phyloP scores from a whole-genome alignment of 23 tunicate species.

The Trididemnum miniatum region DNA sequence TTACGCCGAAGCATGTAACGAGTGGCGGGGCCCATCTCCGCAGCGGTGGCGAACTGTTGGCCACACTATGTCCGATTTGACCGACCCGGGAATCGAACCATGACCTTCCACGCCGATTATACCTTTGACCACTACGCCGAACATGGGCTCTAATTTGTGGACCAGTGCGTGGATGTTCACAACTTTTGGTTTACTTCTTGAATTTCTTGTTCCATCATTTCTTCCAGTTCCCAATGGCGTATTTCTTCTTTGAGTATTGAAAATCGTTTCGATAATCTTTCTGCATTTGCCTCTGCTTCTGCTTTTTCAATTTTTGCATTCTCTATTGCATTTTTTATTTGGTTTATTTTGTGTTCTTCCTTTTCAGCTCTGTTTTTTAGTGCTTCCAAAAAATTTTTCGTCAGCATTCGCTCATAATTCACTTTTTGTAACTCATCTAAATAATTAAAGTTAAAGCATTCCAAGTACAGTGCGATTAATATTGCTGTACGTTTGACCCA shows the following conservation, averaged over 20 bases:
- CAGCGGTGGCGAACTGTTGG: too few relatives aligned
- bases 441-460: too few relatives aligned
- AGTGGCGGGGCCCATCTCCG: too few relatives aligned
- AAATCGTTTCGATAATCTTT: slow-evolving; percentile 50
- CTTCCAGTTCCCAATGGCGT: slow-evolving; percentile 50
- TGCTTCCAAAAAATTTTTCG: slow-evolving; percentile 31
- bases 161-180: too few relatives aligned
- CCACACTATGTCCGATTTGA: too few relatives aligned
- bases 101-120: too few relatives aligned
- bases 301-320: slow-evolving; percentile 24
- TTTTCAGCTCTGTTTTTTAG: slow-evolving; percentile 21
- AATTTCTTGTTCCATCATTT: slow-evolving; percentile 33
- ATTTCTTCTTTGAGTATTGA: slow-evolving; percentile 55
- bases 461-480: too few relatives aligned
- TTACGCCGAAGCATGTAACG: too few relatives aligned
- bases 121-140: too few relatives aligned
- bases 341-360: slow-evolving; percentile 35
- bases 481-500: too few relatives aligned
- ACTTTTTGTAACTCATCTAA: slow-evolving; percentile 27
- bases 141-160: too few relatives aligned
- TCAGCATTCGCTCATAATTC: slow-evolving; percentile 20
- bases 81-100: too few relatives aligned
- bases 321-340: slow-evolving; percentile 36
- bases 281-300: slow-evolving; percentile 46
- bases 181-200: slow-evolving; percentile 5